These are phyloP conservation scores for Smithornis capensis DNA, from an alignment of 2,113 vertebrate species.

Conservation along the genomic window DNA sequence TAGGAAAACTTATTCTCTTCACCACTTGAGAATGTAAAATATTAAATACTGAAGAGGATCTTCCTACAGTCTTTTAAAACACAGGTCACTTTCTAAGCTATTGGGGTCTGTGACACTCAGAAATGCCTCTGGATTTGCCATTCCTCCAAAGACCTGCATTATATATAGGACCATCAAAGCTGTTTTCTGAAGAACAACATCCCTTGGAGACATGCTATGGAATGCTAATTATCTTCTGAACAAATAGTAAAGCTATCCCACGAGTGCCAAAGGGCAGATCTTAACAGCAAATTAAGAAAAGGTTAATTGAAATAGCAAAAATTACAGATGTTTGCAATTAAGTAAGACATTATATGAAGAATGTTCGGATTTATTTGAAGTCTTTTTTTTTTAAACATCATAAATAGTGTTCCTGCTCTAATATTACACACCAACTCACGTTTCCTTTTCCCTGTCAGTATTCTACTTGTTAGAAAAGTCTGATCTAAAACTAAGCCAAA, in stretches of 20 bases:
- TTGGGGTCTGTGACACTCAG: not conserved
- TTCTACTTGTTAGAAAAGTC: not conserved
- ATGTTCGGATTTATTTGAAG: not conserved
- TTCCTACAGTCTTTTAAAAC: not conserved
- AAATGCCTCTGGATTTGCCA: not conserved
- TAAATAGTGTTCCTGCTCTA: not conserved
- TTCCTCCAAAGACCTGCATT: not conserved
- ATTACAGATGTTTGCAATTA: slow-evolving; percentile 58
- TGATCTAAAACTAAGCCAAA: not conserved
- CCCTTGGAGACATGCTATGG: not conserved
- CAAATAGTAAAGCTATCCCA: slow-evolving; percentile 39
- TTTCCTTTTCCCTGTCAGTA: not conserved
- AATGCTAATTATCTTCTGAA: slow-evolving; percentile 47
- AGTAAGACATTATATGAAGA: slow-evolving; percentile 21
- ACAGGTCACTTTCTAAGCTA: not conserved
- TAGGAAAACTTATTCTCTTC: not conserved
- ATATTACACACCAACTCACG: not conserved
- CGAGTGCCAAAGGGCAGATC: slow-evolving; percentile 13
- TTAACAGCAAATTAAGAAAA: slow-evolving; percentile 49
- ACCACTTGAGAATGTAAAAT: not conserved
- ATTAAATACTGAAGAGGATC: not conserved
- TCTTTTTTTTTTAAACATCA: not conserved
- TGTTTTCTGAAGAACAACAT: not conserved
- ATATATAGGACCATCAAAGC: not conserved
- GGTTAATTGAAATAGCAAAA: slow-evolving; percentile 60